Evolutionary conservation across 2,797 vertebrate genomes (phyloP), one percentile per base, ranked within the genome.

Genomic region (Trematomus bernacchii): DNA sequence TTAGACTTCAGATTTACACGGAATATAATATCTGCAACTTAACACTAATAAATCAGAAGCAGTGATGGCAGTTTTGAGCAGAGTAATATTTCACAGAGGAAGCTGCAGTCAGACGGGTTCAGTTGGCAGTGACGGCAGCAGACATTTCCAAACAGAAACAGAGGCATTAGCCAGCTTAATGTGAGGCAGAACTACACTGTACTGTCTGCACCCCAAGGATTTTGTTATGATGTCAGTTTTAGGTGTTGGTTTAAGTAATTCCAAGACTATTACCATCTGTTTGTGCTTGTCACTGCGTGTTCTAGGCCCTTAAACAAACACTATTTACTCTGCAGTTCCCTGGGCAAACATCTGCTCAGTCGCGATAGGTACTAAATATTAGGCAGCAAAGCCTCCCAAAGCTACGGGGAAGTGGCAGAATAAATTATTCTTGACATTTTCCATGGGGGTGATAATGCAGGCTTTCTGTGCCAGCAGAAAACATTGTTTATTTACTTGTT

Each of bases 391-490:
- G 89, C 87, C 83, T 93, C 84, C 79, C 66, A 66, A 8, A 91
- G 91, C 92, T 88, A 89, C 91, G 88, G 85, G 79, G 82, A 88
- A 91, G 87, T 73, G 66, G 12, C 77, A 62, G 89, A 94, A 93
- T 95, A 91, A 92, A 95, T 94, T 92, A 91, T 82, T 78, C 85
- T 77, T 92, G 93, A 93, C 92, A 93, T 93, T 94, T 93, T 88
- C 89, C 86, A 88, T 66, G 27, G 72, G 76, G 85, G 71, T 80
- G 86, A 90, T 90, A 85, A 90, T 84, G 75, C 59, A 42, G 66
- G 55, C 37, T 67, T 77, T 87, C 79, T 78, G 19, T 52, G 46
- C 70, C 76, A 77, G 44, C 50, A 59, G 14, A 86, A 83, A 76
- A 80, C 23, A 63, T 58, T 42, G 52, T 81, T 83, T 82, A 77